Percentiles rank a stretch among this genome's conserved stretches.
These are phyloP conservation scores for Salvelinus namaycush DNA, from an alignment of 2,113 vertebrate species.

Conservation along the genomic window DNA sequence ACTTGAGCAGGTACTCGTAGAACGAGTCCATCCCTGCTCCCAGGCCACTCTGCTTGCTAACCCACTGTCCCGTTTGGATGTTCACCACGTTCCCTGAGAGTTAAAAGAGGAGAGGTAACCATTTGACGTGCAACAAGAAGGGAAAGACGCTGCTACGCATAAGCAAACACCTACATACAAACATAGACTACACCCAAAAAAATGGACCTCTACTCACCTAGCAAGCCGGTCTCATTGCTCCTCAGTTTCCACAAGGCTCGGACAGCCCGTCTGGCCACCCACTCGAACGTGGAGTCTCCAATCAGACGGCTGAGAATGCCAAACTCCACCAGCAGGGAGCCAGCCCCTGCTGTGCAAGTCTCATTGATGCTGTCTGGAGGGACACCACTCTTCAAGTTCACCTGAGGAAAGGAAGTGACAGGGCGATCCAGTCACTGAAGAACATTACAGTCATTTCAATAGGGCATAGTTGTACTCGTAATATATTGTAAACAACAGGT, in stretches of 20 bases:
- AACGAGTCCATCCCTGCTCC: slow-evolving; percentile 96
- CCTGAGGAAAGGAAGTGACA: slow-evolving; percentile 67
- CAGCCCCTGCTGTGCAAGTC: slow-evolving; percentile 93
- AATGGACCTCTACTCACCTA: slow-evolving; percentile 72
- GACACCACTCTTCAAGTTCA: slow-evolving; percentile 93
- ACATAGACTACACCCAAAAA: too few relatives aligned
- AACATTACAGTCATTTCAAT: neutral
- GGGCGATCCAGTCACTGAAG: neutral
- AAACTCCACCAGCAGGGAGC: slow-evolving; percentile 95
- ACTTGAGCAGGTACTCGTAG: slow-evolving; percentile 97
- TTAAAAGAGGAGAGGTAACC: neutral
- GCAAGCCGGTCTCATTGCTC: slow-evolving; percentile 89
- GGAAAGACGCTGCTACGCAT: neutral
- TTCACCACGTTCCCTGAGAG: slow-evolving; percentile 92
- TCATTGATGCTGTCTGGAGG: slow-evolving; percentile 91
- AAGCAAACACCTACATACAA: neutral
- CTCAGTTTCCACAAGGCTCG: slow-evolving; percentile 92
- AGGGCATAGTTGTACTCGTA: neutral
- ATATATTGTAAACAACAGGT: neutral
- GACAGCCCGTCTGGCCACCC: slow-evolving; percentile 93
- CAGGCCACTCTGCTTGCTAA: slow-evolving; percentile 94
- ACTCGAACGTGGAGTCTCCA: slow-evolving; percentile 94
- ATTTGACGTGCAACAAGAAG: neutral
- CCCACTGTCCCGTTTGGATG: slow-evolving; percentile 97
- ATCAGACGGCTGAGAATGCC: slow-evolving; percentile 95